These are phyloP conservation scores for Sarcoramphus papa DNA, from an alignment of 2,797 vertebrate species.

Conservation along the genomic window DNA sequence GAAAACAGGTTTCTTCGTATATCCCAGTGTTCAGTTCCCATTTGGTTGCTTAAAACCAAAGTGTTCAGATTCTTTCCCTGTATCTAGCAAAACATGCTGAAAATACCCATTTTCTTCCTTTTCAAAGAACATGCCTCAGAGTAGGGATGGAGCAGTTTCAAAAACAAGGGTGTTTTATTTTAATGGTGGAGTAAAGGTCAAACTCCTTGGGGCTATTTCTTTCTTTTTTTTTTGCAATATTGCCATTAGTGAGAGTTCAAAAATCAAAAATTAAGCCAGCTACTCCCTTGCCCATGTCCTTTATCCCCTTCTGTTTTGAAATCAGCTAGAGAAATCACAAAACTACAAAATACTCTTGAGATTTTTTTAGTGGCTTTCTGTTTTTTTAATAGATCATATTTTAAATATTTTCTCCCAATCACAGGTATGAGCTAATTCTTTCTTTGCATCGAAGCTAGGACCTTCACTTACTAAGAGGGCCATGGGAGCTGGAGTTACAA, in stretches of 20 bases:
- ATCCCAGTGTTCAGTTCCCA: neutral
- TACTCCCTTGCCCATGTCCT: neutral
- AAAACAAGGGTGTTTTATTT: neutral
- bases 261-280: neutral
- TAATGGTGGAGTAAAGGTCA: neutral
- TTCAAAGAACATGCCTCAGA: neutral
- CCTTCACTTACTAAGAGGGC: neutral
- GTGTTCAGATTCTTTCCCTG: neutral
- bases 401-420: neutral
- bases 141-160: neutral
- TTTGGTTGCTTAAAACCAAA: neutral
- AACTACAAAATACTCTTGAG: neutral
- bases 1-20: fast-evolving
- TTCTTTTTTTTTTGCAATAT: no score
- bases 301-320: neutral
- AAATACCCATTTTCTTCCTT: neutral
- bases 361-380: neutral
- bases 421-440: neutral
- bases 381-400: neutral
- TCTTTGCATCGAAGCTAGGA: neutral
- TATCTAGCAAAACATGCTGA: neutral
- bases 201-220: neutral
- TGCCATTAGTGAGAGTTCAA: neutral
- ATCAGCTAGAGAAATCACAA: neutral
- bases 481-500: fast-evolving